Conservation (phyloP, 2,888 invertebrate genomes). For the Volucella bombylans region DNA sequence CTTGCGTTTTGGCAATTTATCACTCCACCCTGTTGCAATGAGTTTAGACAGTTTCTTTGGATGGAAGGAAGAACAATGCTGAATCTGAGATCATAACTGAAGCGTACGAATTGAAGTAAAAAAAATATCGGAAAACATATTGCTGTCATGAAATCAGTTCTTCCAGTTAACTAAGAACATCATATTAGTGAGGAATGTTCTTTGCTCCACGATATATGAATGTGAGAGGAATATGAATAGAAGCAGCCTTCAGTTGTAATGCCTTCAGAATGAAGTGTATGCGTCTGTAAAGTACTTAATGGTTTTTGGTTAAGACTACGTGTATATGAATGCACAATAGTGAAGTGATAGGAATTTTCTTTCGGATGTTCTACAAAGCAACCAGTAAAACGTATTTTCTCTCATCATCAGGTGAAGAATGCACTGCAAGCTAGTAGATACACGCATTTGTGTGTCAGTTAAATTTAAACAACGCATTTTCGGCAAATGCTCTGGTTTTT, state of each 20-base stretch:
- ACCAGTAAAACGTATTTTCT: too few species aligned
- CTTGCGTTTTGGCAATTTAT: slow-evolving; percentile 49
- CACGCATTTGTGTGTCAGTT: too few species aligned
- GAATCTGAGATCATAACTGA: slow-evolving; percentile 63
- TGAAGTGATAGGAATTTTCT: too few species aligned
- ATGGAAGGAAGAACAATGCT: slow-evolving; percentile 46
- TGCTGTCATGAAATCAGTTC: slow-evolving; percentile 51
- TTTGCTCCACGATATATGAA: slow-evolving; percentile 24
- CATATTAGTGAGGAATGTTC: background rate
- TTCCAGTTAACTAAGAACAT: slow-evolving; percentile 19
- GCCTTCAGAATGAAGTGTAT: too few species aligned
- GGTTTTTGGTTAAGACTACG: too few species aligned
- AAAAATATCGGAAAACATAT: slow-evolving; percentile 39
- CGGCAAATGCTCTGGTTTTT: too few species aligned
- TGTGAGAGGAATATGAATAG: slow-evolving; percentile 37
- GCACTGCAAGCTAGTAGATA: too few species aligned
- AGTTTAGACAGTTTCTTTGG: slow-evolving; percentile 53
- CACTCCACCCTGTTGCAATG: slow-evolving; percentile 33
- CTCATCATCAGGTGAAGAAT: too few species aligned
- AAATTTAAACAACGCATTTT: too few species aligned
- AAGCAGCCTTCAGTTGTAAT: background rate
- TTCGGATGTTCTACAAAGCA: too few species aligned
- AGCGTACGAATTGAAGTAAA: slow-evolving; percentile 53
- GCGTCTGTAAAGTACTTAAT: too few species aligned
- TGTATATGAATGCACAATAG: too few species aligned